Percentiles rank a stretch among this genome's conserved stretches.
phyloP scores from a whole-genome alignment of 2,888 invertebrate species.

The Melipona bicolor region DNA sequence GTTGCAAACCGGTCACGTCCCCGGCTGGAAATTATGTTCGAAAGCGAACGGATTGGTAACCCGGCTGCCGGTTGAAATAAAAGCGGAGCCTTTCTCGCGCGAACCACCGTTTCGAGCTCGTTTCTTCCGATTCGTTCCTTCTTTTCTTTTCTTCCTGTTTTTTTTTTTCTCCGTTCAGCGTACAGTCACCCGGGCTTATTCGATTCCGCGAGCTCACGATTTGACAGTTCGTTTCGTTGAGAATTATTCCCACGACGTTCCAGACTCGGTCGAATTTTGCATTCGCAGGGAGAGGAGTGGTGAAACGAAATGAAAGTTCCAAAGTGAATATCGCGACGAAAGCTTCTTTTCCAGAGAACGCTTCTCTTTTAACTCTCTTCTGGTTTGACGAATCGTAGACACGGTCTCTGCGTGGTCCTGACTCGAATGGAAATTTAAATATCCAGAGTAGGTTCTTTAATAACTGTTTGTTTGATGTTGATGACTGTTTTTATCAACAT shows the following conservation, averaged over 20 bases:
- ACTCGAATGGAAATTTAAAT: no score
- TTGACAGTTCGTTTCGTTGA: not conserved
- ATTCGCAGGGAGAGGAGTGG: no score
- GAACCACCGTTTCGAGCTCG: not conserved
- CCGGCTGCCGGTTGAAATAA: slow-evolving; percentile 6
- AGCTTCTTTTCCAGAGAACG: no score
- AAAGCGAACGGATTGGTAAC: slow-evolving; percentile 54
- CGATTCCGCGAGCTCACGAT: not conserved
- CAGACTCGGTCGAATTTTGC: no score
- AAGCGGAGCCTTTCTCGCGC: not conserved
- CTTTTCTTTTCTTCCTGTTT: not conserved
- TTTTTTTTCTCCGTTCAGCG: not conserved
- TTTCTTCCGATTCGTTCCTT: not conserved
- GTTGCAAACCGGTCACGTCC: slow-evolving; percentile 56
- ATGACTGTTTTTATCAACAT: no score
- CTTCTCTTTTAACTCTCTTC: no score
- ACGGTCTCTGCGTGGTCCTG: no score
- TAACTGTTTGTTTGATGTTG: no score
- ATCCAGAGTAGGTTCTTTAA: no score
- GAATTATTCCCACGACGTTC: not conserved
- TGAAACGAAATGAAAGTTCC: no score
- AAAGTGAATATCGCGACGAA: no score
- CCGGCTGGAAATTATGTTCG: slow-evolving; percentile 57
- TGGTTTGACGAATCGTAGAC: no score
- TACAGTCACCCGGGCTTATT: not conserved